Conservation (phyloP, 2,113 vertebrate species). For the Conger conger region DNA sequence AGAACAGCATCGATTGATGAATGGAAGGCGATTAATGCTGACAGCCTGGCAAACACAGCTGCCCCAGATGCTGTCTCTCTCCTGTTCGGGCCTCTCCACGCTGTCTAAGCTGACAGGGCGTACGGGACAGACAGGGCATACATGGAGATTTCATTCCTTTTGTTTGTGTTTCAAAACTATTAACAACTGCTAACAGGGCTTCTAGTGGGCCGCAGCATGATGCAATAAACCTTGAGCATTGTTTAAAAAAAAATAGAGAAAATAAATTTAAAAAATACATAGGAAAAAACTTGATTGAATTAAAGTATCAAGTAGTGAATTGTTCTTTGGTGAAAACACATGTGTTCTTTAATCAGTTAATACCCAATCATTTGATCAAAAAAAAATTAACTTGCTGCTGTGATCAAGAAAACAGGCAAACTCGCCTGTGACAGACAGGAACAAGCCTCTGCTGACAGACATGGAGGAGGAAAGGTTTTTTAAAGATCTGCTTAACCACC, state of each 20-base stretch:
- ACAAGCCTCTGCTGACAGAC: not conserved
- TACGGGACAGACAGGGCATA: constrained; percentile 1
- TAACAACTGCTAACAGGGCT: not conserved
- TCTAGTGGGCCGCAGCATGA: not conserved
- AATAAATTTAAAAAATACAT: not conserved
- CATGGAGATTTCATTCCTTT: constrained; percentile 27
- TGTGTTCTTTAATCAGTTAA: too few relatives aligned
- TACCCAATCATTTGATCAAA: too few relatives aligned
- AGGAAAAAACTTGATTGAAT: not conserved
- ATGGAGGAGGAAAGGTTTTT: not conserved
- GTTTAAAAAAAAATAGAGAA: not conserved
- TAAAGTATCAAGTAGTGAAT: not conserved
- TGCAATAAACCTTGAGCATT: not conserved
- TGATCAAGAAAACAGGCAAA: not conserved
- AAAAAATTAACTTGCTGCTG: too few relatives aligned
- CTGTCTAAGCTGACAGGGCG: constrained; percentile 10
- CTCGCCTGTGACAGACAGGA: not conserved
- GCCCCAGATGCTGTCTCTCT: constrained; percentile 11
- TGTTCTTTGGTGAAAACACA: not conserved
- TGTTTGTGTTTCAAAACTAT: too few relatives aligned
- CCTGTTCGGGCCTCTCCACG: constrained; percentile 39
- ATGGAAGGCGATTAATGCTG: constrained; percentile 34
- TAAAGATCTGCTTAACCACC: not conserved
- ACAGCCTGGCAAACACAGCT: constrained; percentile 52
- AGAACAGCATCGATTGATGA: constrained; percentile 34